phyloP scores from a whole-genome alignment of 2,113 vertebrate species.

The Brachionichthys hirsutus region DNA sequence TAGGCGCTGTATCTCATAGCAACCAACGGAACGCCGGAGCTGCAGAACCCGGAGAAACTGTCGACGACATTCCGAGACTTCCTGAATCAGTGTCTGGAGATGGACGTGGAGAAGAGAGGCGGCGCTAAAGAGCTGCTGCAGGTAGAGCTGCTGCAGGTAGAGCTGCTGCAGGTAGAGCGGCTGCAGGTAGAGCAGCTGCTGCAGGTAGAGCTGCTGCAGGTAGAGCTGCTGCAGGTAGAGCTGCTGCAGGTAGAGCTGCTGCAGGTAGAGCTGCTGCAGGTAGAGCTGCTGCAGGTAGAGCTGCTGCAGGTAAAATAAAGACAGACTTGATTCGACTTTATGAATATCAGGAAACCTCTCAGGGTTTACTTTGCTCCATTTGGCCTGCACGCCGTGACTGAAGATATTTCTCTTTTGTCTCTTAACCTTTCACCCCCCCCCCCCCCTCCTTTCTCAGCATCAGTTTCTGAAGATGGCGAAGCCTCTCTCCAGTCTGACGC shows the following conservation, averaged over 20 bases:
- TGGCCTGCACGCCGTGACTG: background rate
- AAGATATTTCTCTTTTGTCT: background rate
- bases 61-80: conserved; percentile 91
- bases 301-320: too few species aligned
- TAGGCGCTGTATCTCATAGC: conserved; percentile 98
- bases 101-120: conserved; percentile 97
- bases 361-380: too few species aligned
- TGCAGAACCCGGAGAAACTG: conserved; percentile 96
- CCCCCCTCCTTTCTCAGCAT: conserved; percentile 76
- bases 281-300: conserved; percentile 87
- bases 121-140: conserved; percentile 93
- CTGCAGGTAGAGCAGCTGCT: conserved; percentile 85
- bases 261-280: conserved; percentile 76
- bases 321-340: too few species aligned
- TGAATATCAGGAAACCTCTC: too few species aligned
- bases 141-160: conserved; percentile 72
- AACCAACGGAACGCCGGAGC: conserved; percentile 94
- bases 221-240: conserved; percentile 87
- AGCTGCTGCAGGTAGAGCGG: conserved; percentile 84
- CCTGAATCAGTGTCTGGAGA: conserved; percentile 92
- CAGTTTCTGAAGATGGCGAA: conserved; percentile 96
- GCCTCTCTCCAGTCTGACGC: conserved; percentile 94
- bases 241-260: conserved; percentile 82
- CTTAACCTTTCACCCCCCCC: background rate
- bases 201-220: conserved; percentile 76